phyloP scores from a whole-genome alignment of 2,888 invertebrate genomes.

The Oasisia sp. region DNA sequence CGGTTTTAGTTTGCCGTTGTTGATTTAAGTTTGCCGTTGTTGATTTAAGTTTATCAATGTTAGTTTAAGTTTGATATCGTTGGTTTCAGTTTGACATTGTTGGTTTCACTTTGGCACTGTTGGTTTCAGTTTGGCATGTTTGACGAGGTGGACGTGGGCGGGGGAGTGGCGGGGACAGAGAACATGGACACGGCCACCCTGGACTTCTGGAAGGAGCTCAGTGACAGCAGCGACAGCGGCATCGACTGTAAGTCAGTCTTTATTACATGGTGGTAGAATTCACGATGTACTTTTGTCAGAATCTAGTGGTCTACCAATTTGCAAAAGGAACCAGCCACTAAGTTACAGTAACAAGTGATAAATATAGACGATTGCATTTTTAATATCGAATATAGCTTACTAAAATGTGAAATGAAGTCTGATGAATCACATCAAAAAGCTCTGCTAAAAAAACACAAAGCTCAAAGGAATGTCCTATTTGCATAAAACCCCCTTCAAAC shows the following conservation, averaged over 20 bases:
- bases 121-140: conserved; percentile 3
- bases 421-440: no score
- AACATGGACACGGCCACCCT: background rate
- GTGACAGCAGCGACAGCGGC: conserved; percentile 43
- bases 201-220: conserved; percentile 36
- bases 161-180: background rate
- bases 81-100: no score
- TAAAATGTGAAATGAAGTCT: no score
- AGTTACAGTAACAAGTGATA: background rate
- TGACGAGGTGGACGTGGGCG: background rate
- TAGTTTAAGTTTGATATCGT: no score
- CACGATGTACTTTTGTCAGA: background rate
- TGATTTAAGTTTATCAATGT: no score
- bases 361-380: background rate
- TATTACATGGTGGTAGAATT: background rate
- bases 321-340: background rate
- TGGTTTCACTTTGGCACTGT: background rate
- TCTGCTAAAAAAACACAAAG: no score
- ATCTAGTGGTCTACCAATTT: background rate
- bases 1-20: no score
- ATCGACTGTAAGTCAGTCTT: conserved; percentile 39
- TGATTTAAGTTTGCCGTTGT: no score
- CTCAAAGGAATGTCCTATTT: no score
- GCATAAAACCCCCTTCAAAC: no score
- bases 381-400: background rate